A percentile compares a stretch with the other conserved stretches of the same genome.
These are phyloP conservation scores for Hippocampus barbouri DNA, from an alignment of 2,113 vertebrate genomes.

Conservation along the genomic window DNA sequence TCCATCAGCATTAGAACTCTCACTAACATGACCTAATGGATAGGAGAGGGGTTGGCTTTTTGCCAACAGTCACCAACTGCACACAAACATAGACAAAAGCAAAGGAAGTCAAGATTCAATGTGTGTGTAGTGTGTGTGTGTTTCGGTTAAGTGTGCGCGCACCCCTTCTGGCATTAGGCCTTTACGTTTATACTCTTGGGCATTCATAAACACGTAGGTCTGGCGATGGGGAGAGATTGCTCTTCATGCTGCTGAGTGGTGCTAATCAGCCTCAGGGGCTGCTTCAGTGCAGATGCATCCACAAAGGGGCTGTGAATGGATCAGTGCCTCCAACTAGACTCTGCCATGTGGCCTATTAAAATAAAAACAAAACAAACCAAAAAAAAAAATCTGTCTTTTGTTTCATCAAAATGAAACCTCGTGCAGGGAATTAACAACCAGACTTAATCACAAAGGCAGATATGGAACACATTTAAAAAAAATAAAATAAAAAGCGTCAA, in stretches of 20 bases:
- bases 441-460: constrained; percentile 31
- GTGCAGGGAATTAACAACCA: constrained; percentile 50
- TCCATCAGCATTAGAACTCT: constrained; percentile 54
- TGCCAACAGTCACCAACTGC: constrained; percentile 43
- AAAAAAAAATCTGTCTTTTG: constrained; percentile 41
- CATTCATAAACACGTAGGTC: constrained; percentile 25
- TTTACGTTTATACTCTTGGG: constrained; percentile 10
- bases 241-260: constrained; percentile 39
- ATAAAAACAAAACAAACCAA: neutral
- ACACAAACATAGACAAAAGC: constrained; percentile 30
- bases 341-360: constrained; percentile 64
- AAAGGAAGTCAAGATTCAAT: constrained; percentile 36
- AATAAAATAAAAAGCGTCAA: constrained; percentile 19
- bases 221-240: constrained; percentile 9
- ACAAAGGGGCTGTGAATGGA: constrained; percentile 53
- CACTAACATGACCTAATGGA: constrained; percentile 51
- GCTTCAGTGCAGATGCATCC: constrained; percentile 52
- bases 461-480: constrained; percentile 5
- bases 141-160: constrained; percentile 2
- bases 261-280: constrained; percentile 54
- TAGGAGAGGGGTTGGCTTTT: constrained; percentile 46
- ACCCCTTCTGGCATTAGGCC: constrained; percentile 4
- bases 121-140: constrained; percentile 6
- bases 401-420: constrained; percentile 38
- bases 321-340: constrained; percentile 42